phyloP scores from a whole-genome alignment of 2,113 vertebrate genomes.

The Brachirus orientalis region DNA sequence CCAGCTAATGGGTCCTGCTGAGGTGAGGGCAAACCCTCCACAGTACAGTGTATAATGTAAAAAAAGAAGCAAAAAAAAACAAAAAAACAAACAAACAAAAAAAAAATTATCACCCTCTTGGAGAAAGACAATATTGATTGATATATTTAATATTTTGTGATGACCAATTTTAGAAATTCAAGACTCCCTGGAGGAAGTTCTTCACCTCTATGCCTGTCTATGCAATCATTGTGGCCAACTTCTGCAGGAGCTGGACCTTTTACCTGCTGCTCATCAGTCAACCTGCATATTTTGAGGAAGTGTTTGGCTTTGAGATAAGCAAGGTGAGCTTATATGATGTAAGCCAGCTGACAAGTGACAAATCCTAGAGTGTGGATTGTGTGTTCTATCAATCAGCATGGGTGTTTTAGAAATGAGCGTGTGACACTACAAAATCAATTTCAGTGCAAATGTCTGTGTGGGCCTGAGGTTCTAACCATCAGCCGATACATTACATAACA shows the following conservation, averaged over 20 bases:
- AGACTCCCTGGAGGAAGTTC: constrained; percentile 98
- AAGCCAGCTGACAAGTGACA: not conserved
- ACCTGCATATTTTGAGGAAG: constrained; percentile 98
- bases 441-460: not conserved
- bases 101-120: too few species aligned
- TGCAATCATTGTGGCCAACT: constrained; percentile 99
- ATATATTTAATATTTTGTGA: too few species aligned
- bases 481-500: constrained; percentile 3
- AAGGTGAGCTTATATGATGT: constrained; percentile 83
- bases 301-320: constrained; percentile 99
- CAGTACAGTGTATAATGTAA: too few species aligned
- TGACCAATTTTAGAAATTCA: constrained; percentile 89
- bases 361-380: not conserved
- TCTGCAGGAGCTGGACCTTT: constrained; percentile 99
- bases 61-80: not conserved
- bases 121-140: not conserved
- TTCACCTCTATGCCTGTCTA: constrained; percentile 99
- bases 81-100: not conserved
- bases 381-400: not conserved
- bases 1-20: constrained; percentile 90
- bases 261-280: constrained; percentile 98
- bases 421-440: constrained; percentile 31
- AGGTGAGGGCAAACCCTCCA: constrained; percentile 81
- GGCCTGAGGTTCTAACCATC: constrained; percentile 7
- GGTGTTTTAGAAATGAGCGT: not conserved